Conservation (phyloP, 2,888 invertebrate species). For the Cryptophagus acutangulus region DNA sequence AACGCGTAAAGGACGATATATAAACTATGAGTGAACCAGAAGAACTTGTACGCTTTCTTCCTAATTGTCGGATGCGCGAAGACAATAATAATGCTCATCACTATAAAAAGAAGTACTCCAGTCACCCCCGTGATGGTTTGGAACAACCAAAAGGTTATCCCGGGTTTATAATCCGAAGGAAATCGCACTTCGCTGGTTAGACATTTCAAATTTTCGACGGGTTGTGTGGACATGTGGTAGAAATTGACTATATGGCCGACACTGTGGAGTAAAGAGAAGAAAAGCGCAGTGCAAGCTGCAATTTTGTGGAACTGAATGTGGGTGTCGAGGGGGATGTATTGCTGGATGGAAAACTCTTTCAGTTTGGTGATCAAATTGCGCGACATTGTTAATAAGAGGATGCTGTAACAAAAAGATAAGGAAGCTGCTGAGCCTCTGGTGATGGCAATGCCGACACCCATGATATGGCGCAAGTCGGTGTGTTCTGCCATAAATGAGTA, state of each 20-base stretch:
- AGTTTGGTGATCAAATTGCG: constrained; percentile 86
- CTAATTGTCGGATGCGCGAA: constrained; percentile 92
- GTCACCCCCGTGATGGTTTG: constrained; percentile 88
- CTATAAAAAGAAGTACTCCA: constrained; percentile 79
- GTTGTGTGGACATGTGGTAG: constrained; percentile 95
- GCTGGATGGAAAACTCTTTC: constrained; percentile 89
- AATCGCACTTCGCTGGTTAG: constrained; percentile 92
- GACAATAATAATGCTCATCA: constrained; percentile 94
- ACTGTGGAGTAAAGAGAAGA: constrained; percentile 88
- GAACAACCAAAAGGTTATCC: constrained; percentile 93
- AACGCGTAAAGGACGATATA: constrained; percentile 82
- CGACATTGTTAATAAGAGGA: constrained; percentile 89
- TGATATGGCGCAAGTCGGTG: constrained; percentile 89
- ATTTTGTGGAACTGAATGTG: constrained; percentile 97
- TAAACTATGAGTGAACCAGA: constrained; percentile 90
- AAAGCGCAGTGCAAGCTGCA: constrained; percentile 88
- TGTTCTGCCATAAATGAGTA: constrained; percentile 97
- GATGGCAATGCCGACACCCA: constrained; percentile 95
- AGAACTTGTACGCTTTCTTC: constrained; percentile 90
- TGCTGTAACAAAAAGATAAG: constrained; percentile 88
- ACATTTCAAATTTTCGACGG: constrained; percentile 85
- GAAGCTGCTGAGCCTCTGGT: constrained; percentile 93
- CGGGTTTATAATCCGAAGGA: constrained; percentile 88
- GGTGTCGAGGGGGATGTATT: constrained; percentile 89
- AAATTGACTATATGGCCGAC: constrained; percentile 96